phyloP scores from a whole-genome alignment of 2,113 vertebrate species.

The Phainopepla nitens region DNA sequence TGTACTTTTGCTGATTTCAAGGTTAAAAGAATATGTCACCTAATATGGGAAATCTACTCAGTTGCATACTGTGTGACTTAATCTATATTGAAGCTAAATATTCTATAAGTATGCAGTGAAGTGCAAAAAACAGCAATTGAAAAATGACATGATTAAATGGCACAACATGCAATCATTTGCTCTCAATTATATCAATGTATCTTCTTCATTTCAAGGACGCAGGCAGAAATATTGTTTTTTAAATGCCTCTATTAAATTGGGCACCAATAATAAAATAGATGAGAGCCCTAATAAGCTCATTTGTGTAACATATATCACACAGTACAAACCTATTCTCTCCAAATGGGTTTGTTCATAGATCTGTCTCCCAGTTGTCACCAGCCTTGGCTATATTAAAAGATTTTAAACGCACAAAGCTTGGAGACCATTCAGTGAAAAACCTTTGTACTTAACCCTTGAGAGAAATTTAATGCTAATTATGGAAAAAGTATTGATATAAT shows the following conservation, averaged over 20 bases:
- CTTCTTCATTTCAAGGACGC: conserved; percentile 79
- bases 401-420: conserved; percentile 67
- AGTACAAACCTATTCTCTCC: conserved; percentile 73
- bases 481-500: conserved; percentile 89
- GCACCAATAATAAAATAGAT: conserved; percentile 85
- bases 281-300: conserved; percentile 82
- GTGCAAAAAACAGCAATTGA: conserved; percentile 80
- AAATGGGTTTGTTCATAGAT: conserved; percentile 71
- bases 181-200: conserved; percentile 85
- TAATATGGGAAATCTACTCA: conserved; percentile 42
- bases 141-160: conserved; percentile 86
- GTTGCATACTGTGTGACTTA: conserved; percentile 64
- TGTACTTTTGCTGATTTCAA: conserved; percentile 62
- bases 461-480: conserved; percentile 87
- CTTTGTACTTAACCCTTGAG: conserved; percentile 80
- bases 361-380: conserved; percentile 71
- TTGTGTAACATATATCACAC: conserved; percentile 77
- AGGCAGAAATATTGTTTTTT: conserved; percentile 86
- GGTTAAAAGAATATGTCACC: conserved; percentile 67
- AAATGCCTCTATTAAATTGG: conserved; percentile 84
- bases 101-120: conserved; percentile 78
- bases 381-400: conserved; percentile 66
- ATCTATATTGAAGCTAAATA: conserved; percentile 78
- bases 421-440: conserved; percentile 67
- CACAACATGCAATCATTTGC: conserved; percentile 83